phyloP scores from a whole-genome alignment of 1,140 invertebrate genomes.

The Stratiolaelaps scimitus region DNA sequence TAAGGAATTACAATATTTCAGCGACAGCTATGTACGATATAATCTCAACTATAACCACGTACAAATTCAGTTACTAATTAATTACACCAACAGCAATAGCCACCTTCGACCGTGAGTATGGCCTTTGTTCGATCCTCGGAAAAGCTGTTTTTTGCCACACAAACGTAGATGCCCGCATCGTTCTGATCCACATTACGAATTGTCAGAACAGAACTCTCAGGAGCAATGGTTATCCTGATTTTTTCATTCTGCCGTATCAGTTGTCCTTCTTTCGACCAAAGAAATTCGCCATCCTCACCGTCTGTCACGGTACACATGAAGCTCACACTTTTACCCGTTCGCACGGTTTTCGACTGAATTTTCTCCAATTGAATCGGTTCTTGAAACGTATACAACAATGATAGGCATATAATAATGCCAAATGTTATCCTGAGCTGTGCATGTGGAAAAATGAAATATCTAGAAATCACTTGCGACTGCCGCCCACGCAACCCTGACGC shows the following conservation, averaged over 20 bases:
- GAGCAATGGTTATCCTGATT: background rate
- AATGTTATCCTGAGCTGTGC: too few relatives aligned
- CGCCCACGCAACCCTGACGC: too few relatives aligned
- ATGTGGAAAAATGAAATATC: too few relatives aligned
- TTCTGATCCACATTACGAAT: slow-evolving; percentile 5
- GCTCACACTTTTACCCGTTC: background rate
- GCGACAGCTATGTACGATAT: too few relatives aligned
- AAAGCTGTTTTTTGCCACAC: background rate
- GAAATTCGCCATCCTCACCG: background rate
- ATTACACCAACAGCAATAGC: too few relatives aligned
- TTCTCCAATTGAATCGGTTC: slow-evolving; percentile 24
- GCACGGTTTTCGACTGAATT: background rate
- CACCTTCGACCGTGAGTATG: background rate
- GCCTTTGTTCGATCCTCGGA: slow-evolving; percentile 1
- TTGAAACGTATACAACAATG: background rate
- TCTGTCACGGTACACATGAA: slow-evolving; percentile 5
- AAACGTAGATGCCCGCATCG: slow-evolving; percentile 1
- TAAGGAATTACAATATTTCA: too few relatives aligned
- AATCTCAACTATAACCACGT: too few relatives aligned
- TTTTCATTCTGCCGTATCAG: background rate
- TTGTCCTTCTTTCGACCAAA: slow-evolving; percentile 14
- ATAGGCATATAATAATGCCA: too few relatives aligned
- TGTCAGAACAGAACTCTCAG: slow-evolving; percentile 3
- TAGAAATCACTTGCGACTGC: too few relatives aligned
- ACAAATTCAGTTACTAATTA: too few relatives aligned